Percentiles rank a stretch among this genome's conserved stretches.
phyloP scores from a whole-genome alignment of 1,140 invertebrate genomes.

The Paraescarpia echinospica region DNA sequence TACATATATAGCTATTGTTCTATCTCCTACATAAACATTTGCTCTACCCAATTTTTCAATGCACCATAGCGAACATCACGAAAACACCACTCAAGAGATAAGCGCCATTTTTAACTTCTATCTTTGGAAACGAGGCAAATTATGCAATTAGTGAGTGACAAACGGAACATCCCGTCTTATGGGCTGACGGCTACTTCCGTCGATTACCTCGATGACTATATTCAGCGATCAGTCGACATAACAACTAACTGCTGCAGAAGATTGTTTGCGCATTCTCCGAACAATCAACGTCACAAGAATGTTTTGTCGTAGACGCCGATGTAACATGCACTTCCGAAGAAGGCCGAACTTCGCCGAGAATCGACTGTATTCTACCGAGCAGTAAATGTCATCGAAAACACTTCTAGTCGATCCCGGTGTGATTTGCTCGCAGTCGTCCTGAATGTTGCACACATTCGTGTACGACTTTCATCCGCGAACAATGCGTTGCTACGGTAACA shows the following conservation, averaged over 20 bases:
- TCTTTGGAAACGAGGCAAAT: background rate
- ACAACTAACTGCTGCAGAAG: background rate
- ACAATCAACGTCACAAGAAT: background rate
- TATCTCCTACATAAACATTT: too few relatives aligned
- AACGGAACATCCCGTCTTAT: background rate
- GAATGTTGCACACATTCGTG: background rate
- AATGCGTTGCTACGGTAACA: background rate
- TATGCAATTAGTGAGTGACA: background rate
- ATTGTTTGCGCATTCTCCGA: background rate
- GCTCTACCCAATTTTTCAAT: too few relatives aligned
- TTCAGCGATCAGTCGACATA: background rate
- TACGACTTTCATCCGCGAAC: background rate
- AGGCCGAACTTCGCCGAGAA: background rate
- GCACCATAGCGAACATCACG: background rate
- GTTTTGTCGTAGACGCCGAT: background rate
- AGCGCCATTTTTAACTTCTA: background rate
- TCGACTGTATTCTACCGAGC: background rate
- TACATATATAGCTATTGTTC: too few relatives aligned
- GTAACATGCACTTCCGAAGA: background rate
- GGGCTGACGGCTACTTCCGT: background rate
- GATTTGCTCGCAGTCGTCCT: background rate
- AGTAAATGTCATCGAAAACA: background rate
- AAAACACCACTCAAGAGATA: background rate
- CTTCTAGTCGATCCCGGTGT: background rate
- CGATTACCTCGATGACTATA: background rate